Conservation (phyloP, 1,140 invertebrate species). For the Hormaphis cornu region DNA sequence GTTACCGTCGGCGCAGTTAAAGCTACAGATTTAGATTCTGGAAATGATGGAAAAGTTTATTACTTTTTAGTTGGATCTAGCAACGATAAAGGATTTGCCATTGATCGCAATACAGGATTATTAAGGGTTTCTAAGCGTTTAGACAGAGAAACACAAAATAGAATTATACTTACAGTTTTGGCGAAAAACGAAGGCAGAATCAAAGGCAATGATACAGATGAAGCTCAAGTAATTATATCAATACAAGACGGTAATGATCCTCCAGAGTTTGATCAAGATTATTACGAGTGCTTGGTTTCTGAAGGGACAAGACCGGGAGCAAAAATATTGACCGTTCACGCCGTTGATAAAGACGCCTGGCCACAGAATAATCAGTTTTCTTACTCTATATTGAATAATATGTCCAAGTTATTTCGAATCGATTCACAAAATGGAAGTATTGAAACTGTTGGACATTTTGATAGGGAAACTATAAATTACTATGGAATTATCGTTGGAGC, state of each 20-base stretch:
- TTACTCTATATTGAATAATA: constrained; percentile 78
- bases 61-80: constrained; percentile 88
- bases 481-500: constrained; percentile 81
- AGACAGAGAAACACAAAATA: constrained; percentile 82
- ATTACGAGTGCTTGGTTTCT: constrained; percentile 65
- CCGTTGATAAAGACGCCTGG: constrained; percentile 81
- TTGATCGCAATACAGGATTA: constrained; percentile 73
- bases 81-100: constrained; percentile 81
- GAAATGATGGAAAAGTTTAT: constrained; percentile 83
- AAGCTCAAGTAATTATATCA: constrained; percentile 83
- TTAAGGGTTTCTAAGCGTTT: constrained; percentile 71
- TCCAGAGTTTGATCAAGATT: constrained; percentile 70
- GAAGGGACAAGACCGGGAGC: constrained; percentile 66
- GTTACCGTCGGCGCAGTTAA: constrained; percentile 75
- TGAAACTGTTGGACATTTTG: constrained; percentile 62
- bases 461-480: constrained; percentile 65
- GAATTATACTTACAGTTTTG: constrained; percentile 80
- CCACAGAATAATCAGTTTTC: constrained; percentile 86
- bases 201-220: constrained; percentile 86
- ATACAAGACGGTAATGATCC: constrained; percentile 94
- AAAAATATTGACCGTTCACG: constrained; percentile 67
- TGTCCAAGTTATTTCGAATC: constrained; percentile 75
- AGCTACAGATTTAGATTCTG: constrained; percentile 83
- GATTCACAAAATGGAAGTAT: constrained; percentile 75
- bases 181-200: constrained; percentile 91